Conservation (phyloP, 2,797 vertebrate genomes). For the Pangasius sanitwongsei region DNA sequence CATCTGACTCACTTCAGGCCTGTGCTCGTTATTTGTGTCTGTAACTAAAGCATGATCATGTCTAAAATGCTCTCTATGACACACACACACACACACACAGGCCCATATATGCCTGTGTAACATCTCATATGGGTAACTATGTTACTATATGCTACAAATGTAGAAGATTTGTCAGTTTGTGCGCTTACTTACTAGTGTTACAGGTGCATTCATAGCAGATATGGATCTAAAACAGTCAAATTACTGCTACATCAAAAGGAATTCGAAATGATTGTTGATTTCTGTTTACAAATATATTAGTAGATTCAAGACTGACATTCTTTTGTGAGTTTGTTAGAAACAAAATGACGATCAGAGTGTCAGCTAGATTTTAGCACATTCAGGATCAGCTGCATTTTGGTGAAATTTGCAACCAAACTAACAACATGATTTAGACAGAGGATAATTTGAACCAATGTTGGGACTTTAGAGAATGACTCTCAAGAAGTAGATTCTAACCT, state of each 20-base stretch:
- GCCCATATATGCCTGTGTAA: conserved; percentile 22
- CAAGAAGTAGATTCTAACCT: not conserved
- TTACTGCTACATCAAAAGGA: not conserved
- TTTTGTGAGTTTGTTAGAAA: not conserved
- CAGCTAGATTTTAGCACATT: not conserved
- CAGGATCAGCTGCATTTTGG: not conserved
- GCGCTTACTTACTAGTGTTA: not conserved
- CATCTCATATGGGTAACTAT: not conserved
- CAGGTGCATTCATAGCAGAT: not conserved
- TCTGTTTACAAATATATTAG: not conserved
- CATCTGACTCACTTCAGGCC: conserved; percentile 53
- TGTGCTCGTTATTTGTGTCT: conserved; percentile 44
- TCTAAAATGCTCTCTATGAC: conserved; percentile 20
- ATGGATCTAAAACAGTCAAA: not conserved
- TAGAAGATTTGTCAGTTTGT: not conserved
- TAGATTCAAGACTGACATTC: not conserved
- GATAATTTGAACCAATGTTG: not conserved
- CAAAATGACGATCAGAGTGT: not conserved
- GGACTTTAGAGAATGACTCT: not conserved
- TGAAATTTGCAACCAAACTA: not conserved
- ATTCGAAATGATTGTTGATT: not conserved
- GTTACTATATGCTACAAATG: not conserved
- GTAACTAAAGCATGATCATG: conserved; percentile 41
- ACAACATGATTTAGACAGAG: not conserved
- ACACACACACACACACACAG: conserved; percentile 3